Evolutionary conservation across 2,797 vertebrate species (phyloP).

Genomic region (Triplophysa bombifrons): DNA sequence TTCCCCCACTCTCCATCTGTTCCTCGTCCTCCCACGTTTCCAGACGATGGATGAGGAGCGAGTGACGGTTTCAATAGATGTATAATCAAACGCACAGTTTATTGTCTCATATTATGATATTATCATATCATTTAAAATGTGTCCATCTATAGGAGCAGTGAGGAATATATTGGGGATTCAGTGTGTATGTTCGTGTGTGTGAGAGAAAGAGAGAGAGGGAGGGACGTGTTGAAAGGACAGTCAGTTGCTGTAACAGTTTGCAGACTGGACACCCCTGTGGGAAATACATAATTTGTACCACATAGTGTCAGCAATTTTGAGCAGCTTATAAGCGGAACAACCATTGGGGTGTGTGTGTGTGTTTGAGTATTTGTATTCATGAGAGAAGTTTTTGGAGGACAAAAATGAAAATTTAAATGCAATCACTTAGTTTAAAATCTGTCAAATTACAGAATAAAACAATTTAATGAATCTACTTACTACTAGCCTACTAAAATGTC

Average conservation of each 20-base stretch:
- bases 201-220: background rate
- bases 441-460: too few relatives aligned
- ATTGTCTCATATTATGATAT: background rate
- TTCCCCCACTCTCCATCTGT: conserved; percentile 40
- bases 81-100: background rate
- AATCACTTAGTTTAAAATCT: too few relatives aligned
- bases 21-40: conserved; percentile 31
- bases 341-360: background rate
- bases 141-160: background rate
- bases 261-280: conserved; percentile 29
- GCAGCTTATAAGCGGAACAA: background rate
- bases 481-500: too few relatives aligned
- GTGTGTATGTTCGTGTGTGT: conserved; percentile 13
- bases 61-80: conserved; percentile 7
- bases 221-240: conserved; percentile 29
- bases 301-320: conserved; percentile 27
- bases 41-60: conserved; percentile 16
- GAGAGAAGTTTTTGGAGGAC: background rate
- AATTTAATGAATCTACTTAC: too few relatives aligned
- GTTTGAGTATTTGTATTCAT: background rate
- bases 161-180: background rate
- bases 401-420: background rate
- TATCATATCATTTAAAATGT: background rate
- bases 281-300: conserved; percentile 32
- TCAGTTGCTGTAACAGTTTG: conserved; percentile 23